Evolutionary conservation across 2,113 vertebrate genomes (phyloP), one percentile per base, ranked within the genome.

Genomic region (Struthio camelus): DNA sequence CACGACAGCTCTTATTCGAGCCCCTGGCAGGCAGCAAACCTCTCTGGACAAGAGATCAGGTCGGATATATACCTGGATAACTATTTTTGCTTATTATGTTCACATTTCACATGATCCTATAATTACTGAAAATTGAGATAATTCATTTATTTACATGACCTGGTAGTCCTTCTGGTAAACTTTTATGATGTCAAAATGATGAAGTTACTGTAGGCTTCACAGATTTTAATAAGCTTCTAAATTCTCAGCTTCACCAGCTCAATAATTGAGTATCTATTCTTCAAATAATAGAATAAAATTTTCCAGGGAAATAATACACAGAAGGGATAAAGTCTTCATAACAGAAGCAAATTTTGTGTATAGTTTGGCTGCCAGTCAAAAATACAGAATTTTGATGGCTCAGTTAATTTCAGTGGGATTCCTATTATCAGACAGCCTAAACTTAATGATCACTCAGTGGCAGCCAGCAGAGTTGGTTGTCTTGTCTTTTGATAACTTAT

Each of bases 301-400:
- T 95, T 76, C 56, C 38, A 53, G 73, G 46, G 42, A 81, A 81
- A 62, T 83, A 66, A 75, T 48, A 36, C 8, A 58, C 14, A 70
- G 38, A 87, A 94, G 15, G 50, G 44, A 77, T 32, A 48, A 70
- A 54, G 42, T 83, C 51, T 58, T 80, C 30, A 71, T 18, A 56
- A 80, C 88, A 93, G 70, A 87, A 91, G 20, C 8, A 78, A 40
- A 93, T 89, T 81, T 80, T 44, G 36, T 50, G 30, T 82, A 18
- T 30, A 77, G 34, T 66, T 95, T 95, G 92, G 71, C 87, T 95
- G 78, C 54, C 32, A 38, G 88, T 94, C 91, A 96, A 93, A 96
- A 92, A 92, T 46, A 30, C 62, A 65, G 28, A 89, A 40, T 64
- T 93, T 58, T 88, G 67, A 48, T 71, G 77, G n/a, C 71, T 95